Evolutionary conservation across 2,797 vertebrate species (phyloP).

Genomic region (Natrix natrix): DNA sequence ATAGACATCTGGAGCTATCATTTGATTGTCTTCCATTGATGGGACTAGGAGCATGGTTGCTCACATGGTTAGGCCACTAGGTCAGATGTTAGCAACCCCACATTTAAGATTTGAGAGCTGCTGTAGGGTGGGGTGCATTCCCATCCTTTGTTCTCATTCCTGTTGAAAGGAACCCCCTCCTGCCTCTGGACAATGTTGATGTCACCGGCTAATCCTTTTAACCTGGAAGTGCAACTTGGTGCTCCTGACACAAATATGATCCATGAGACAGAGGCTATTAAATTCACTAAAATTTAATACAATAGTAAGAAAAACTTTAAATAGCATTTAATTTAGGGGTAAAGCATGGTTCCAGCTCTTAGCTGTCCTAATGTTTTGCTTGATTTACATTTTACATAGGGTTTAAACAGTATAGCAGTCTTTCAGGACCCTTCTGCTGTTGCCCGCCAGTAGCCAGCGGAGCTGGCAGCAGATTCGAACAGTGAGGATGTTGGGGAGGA

Average conservation of each 20-base stretch:
- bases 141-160: not conserved
- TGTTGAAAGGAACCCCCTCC: not conserved
- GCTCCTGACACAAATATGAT: not conserved
- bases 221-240: not conserved
- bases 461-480: no score
- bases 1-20: not conserved
- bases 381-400: not conserved
- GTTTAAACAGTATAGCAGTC: not conserved
- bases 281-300: not conserved
- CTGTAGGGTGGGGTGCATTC: not conserved
- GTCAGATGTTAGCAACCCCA: not conserved
- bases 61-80: not conserved
- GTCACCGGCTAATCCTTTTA: not conserved
- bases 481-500: no score
- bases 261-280: not conserved
- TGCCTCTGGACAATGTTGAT: rapidly evolving
- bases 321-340: not conserved
- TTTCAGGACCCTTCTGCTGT: not conserved
- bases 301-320: not conserved
- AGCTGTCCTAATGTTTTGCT: not conserved
- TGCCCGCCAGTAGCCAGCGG: no score
- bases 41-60: not conserved
- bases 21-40: not conserved
- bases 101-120: not conserved
- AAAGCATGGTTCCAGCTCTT: not conserved